phyloP scores from a whole-genome alignment of 2,888 invertebrate genomes.

The Tetragonisca angustula region DNA sequence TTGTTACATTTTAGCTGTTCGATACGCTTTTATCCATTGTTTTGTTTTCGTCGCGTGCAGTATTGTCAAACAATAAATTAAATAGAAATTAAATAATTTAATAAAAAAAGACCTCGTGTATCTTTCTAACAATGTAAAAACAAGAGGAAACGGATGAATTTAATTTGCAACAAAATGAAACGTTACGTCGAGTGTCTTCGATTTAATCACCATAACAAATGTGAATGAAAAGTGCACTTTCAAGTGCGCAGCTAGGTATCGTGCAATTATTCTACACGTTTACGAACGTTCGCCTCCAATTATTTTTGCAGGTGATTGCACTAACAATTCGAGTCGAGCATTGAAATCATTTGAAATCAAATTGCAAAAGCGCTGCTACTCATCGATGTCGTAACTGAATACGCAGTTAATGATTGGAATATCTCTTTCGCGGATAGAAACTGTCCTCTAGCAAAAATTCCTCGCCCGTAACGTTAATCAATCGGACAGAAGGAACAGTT shows the following conservation, averaged over 20 bases:
- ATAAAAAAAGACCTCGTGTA: neutral
- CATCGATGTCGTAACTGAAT: constrained; percentile 26
- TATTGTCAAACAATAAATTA: neutral
- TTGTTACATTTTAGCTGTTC: neutral
- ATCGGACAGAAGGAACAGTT: neutral
- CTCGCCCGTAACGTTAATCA: too few species aligned
- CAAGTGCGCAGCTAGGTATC: constrained; percentile 18
- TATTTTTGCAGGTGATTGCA: constrained; percentile 29
- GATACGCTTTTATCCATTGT: neutral
- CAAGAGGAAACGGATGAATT: neutral
- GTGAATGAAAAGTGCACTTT: constrained; percentile 18
- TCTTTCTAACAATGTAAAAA: neutral
- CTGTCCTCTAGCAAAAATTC: neutral
- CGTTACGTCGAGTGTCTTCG: neutral
- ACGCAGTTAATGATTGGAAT: constrained; percentile 26
- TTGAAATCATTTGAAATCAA: constrained; percentile 35
- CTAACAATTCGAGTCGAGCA: constrained; percentile 37
- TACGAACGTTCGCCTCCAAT: constrained; percentile 27
- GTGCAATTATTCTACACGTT: constrained; percentile 46
- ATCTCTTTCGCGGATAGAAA: neutral
- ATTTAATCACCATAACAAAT: neutral
- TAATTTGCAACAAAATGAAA: neutral
- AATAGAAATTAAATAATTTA: neutral
- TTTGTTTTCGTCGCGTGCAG: neutral
- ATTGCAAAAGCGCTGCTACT: constrained; percentile 58